Base-by-base conservation (phyloP, 2,888 invertebrate species). In the Eristalis arbustorum region DNA sequence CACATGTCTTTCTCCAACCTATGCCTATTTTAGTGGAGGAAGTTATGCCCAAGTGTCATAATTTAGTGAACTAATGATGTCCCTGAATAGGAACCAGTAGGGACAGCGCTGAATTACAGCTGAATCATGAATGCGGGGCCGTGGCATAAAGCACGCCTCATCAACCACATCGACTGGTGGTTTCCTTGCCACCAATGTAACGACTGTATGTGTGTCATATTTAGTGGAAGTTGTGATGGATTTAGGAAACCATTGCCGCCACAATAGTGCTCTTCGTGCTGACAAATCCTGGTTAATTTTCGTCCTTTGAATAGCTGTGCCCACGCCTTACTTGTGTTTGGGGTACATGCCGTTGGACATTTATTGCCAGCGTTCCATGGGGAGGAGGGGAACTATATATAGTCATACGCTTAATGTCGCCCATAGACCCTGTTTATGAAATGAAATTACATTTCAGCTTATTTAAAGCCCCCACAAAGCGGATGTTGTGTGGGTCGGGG, bases 21-120 rank as follows among this genome's bases (percentile, higher is more conserved):
- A 25, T 14, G 14, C n/a, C 10, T n/a, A 34, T 22, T 56, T 13
- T 11, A 11, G 31, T 3, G 34, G 5, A 49, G 22, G 37, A 61
- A 40, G 37, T 40, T 25, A 62, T 18, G 18, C 3, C 37, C 28
- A 56, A 22, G 34, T 22, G 56, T 56, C 73, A 56, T 73, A 64
- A 73, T 64, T 63, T 64, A 37, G 61, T 22, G 31, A 14, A 49
- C 14, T 49, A 62, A 72, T 73, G 56, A 37, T 40, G 72, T 31
- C 61, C 37, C 37, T 37, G 61, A 13, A 40, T 25, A 59, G 37
- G n/a, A 59, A 71, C 25, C 23, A 59, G 37, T 4, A 37, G 59
- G 23, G 8, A 61, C 13, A 25, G 14, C 6, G 31, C 62, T 62
- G 61, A 72, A 62, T 62, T 14, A 11, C 25, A 28, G 42, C 42